Evolutionary conservation across 1,140 invertebrate genomes (phyloP).

Genomic region (Zaprionus davidi): DNA sequence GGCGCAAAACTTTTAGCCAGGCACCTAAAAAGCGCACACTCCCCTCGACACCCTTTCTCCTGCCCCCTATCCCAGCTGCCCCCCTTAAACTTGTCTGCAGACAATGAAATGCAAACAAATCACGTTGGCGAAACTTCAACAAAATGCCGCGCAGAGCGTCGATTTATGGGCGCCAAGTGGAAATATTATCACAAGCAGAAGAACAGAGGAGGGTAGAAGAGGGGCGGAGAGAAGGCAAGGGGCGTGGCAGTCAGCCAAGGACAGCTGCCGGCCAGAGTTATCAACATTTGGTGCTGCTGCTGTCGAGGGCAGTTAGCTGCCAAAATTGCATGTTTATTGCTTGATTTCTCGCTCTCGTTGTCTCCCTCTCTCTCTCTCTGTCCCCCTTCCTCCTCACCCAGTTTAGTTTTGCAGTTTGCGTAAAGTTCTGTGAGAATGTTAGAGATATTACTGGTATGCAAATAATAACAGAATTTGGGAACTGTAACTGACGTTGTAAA

Average conservation of each 20-base stretch:
- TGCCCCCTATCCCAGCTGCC: background rate
- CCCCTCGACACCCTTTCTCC: background rate
- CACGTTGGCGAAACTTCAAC: slow-evolving; percentile 63
- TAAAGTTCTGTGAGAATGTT: background rate
- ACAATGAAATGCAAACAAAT: slow-evolving; percentile 81
- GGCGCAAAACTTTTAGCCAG: slow-evolving; percentile 36
- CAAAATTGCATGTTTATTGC: slow-evolving; percentile 68
- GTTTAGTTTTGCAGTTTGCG: slow-evolving; percentile 8
- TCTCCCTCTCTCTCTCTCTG: background rate
- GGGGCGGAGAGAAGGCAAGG: no score
- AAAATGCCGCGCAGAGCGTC: slow-evolving; percentile 67
- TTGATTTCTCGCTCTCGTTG: slow-evolving; percentile 15
- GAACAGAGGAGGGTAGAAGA: background rate
- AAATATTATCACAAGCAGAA: slow-evolving; percentile 67
- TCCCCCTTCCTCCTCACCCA: background rate
- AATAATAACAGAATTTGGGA: background rate
- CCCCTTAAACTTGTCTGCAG: slow-evolving; percentile 42
- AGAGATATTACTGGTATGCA: background rate
- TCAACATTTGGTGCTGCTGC: slow-evolving; percentile 7
- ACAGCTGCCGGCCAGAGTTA: background rate
- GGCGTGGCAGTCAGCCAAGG: slow-evolving; percentile 16
- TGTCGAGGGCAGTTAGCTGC: slow-evolving; percentile 16
- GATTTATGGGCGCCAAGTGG: slow-evolving; percentile 76
- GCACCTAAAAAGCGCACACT: slow-evolving; percentile 2
- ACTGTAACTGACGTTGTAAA: background rate